Conservation (phyloP, 2,113 vertebrate species). For the Micronycteris hirsuta region DNA sequence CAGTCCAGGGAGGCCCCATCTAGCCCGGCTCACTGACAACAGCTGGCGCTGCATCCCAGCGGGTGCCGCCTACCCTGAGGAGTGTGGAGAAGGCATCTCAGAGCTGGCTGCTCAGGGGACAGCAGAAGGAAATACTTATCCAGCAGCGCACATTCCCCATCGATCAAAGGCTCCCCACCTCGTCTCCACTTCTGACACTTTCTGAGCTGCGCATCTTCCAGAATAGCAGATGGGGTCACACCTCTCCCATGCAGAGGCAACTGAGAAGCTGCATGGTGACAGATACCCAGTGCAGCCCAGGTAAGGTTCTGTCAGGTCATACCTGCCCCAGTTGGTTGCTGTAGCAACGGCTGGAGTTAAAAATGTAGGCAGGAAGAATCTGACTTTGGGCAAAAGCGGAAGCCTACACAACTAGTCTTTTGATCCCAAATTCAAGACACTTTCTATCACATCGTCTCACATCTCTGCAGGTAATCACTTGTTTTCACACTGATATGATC, state of each 20-base stretch:
- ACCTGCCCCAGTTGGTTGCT: background rate
- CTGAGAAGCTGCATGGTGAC: background rate
- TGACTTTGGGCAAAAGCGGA: background rate
- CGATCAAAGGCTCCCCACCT: background rate
- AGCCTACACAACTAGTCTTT: background rate
- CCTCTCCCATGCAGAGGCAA: background rate
- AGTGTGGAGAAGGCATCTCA: background rate
- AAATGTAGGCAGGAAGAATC: background rate
- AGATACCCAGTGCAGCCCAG: background rate
- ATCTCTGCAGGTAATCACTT: background rate
- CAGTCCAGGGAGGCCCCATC: background rate
- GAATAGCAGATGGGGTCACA: background rate
- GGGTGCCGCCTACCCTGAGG: background rate
- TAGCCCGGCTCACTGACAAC: background rate
- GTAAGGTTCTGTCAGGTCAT: background rate
- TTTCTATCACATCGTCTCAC: background rate
- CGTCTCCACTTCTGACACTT: background rate
- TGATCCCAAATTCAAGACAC: background rate
- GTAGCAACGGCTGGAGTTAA: background rate
- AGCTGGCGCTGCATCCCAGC: background rate
- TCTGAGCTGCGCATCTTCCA: background rate
- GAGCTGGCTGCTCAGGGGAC: background rate
- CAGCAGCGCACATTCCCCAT: background rate
- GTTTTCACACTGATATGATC: background rate
- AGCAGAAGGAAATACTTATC: background rate